These are phyloP conservation scores for Cheiracanthium punctorium DNA, from an alignment of 2,888 invertebrate genomes.

Conservation along the genomic window DNA sequence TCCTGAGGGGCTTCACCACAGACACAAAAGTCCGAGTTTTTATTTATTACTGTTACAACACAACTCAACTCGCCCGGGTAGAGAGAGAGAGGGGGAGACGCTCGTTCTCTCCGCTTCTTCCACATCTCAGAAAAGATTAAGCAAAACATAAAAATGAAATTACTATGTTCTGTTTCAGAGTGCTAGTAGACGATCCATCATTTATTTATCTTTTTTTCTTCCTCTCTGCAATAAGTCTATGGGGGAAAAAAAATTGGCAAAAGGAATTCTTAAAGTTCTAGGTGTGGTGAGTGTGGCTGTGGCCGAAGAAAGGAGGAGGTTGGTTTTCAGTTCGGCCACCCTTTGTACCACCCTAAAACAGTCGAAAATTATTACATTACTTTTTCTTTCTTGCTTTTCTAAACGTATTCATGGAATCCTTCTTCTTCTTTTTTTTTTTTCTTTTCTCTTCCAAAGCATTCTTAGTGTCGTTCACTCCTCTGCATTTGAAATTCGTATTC, in stretches of 20 bases:
- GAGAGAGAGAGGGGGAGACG: no score
- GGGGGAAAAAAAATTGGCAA: not conserved
- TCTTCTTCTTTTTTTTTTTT: no score
- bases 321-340: not conserved
- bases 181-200: not conserved
- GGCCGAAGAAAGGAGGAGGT: not conserved
- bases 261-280: not conserved
- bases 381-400: not conserved
- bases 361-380: not conserved
- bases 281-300: not conserved
- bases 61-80: no score
- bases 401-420: no score
- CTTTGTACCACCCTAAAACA: not conserved
- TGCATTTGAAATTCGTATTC: no score
- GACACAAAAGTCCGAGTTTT: not conserved
- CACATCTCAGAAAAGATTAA: not conserved
- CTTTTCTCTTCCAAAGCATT: no score
- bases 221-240: not conserved
- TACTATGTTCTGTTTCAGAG: not conserved
- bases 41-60: not conserved
- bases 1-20: not conserved
- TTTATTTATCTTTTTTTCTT: not conserved
- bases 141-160: not conserved
- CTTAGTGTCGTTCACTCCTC: no score
- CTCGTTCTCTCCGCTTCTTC: not conserved